A percentile compares a stretch with the other conserved stretches of the same genome.
These are phyloP conservation scores for Sitobion miscanthi DNA, from an alignment of 1,140 invertebrate species.

Conservation along the genomic window DNA sequence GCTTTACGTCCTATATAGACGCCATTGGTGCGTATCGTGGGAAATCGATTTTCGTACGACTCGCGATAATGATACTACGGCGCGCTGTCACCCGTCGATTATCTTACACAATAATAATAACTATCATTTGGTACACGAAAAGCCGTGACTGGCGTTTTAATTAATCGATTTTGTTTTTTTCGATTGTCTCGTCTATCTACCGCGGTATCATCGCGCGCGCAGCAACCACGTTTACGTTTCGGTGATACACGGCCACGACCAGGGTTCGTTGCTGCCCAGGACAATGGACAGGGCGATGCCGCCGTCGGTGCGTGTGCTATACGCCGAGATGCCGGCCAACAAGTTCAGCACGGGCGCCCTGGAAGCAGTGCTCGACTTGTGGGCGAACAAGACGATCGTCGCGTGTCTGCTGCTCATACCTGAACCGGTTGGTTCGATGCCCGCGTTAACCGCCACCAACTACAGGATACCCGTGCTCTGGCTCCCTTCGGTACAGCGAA, in stretches of 20 bases:
- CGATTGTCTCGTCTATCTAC: neutral
- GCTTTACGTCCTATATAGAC: neutral
- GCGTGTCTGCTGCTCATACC: constrained; percentile 40
- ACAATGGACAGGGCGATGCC: constrained; percentile 45
- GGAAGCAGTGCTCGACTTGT: constrained; percentile 35
- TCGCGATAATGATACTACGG: neutral
- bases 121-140: neutral
- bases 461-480: constrained; percentile 27
- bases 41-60: neutral
- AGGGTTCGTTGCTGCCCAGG: constrained; percentile 26
- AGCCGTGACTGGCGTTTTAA: neutral
- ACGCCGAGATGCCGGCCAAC: constrained; percentile 37
- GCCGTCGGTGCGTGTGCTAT: constrained; percentile 19
- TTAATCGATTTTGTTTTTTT: neutral
- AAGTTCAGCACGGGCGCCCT: constrained; percentile 36
- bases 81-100: neutral
- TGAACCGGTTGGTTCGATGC: constrained; percentile 10
- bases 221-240: constrained; percentile 41
- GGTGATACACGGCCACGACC: constrained; percentile 44
- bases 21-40: no score
- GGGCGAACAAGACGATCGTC: constrained; percentile 51
- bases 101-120: neutral
- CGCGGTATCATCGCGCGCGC: neutral
- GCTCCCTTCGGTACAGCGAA: neutral
- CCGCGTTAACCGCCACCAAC: neutral